phyloP scores from a whole-genome alignment of 92 coral and sea anemone species.

The Siderastrea siderea region DNA sequence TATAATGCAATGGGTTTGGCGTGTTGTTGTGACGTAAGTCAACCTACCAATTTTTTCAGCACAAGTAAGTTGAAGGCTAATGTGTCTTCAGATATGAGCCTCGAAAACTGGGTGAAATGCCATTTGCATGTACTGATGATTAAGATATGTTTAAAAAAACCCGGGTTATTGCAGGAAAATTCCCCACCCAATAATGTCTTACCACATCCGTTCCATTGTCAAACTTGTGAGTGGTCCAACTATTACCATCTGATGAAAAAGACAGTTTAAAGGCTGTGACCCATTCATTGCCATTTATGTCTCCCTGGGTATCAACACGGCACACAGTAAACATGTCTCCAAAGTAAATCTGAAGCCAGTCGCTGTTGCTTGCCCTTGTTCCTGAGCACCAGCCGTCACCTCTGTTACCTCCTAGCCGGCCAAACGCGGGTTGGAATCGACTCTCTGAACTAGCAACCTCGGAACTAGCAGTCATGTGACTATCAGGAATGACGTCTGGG shows the following conservation, averaged over 20 bases:
- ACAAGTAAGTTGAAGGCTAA: too few relatives aligned
- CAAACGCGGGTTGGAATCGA: neutral
- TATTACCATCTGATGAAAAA: neutral
- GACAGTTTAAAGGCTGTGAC: conserved; percentile 5
- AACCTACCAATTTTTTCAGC: too few relatives aligned
- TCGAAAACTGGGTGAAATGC: too few relatives aligned
- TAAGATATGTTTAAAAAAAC: too few relatives aligned
- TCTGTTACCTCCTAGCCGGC: neutral
- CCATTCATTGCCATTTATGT: neutral
- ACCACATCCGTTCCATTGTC: neutral
- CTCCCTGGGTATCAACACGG: conserved; percentile 23
- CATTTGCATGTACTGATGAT: too few relatives aligned
- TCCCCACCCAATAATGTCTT: neutral
- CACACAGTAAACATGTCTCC: neutral
- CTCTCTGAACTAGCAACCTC: too few relatives aligned
- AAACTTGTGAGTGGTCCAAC: neutral
- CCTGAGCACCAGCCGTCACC: conserved; percentile 9
- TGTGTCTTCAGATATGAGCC: too few relatives aligned
- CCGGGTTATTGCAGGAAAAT: too few relatives aligned
- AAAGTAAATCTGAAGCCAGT: conserved; percentile 17
- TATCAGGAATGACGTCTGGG: neutral
- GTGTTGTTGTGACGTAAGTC: too few relatives aligned
- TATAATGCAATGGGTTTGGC: too few relatives aligned
- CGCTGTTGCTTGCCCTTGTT: neutral
- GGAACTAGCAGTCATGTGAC: conserved; percentile 20